Base-by-base conservation (phyloP, 2,113 vertebrate species). In the Strix uralensis region DNA sequence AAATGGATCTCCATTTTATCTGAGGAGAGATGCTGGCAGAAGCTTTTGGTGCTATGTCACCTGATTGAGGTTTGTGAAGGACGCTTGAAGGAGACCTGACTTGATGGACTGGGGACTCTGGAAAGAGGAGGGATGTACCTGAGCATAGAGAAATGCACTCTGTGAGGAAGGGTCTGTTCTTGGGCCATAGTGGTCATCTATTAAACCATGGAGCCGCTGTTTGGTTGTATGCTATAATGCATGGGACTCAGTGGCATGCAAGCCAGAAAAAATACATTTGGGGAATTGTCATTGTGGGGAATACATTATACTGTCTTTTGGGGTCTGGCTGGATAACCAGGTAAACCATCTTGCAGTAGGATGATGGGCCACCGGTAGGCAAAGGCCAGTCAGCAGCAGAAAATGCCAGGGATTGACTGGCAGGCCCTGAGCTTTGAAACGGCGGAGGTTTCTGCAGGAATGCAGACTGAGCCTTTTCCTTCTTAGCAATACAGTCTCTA, bases 181-280 rank as follows among this genome's bases (percentile, higher is more conserved):
- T 69, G 49, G 34, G 44, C n/a, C 0, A 0, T 6, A 49, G 22
- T 11, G 17, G 54, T 69, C 65, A n/a, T 40, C 44, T 67, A 0
- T 38, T 79, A 57, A 67, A 52, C 22, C 8, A 52, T 20, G 30
- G 19, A 75, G 51, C 42, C 65, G 66, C 72, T 55, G 22, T 55
- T 75, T 71, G 72, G 16, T 21, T 2, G 0, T 49, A 8, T 13
- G 32, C 20, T 38, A 5, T 69, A 79, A 79, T 30, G 25, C 6
- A 0, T 54, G 61, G 38, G 30, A 67, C 23, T 59, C 15, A 4
- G 6, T 21, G 55, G 20, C 34, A 15, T 59, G 25, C 51, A n/a
- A 71, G 32, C 4, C 13, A n/a, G 61, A 54, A 86, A 9, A 78
- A 73, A 63, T 44, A 51, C 4, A 12, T 70, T 11, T 70, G n/a